Percentiles rank a stretch among this genome's conserved stretches.
phyloP scores from a whole-genome alignment of 2,113 vertebrate species.

The Eolophus roseicapilla region DNA sequence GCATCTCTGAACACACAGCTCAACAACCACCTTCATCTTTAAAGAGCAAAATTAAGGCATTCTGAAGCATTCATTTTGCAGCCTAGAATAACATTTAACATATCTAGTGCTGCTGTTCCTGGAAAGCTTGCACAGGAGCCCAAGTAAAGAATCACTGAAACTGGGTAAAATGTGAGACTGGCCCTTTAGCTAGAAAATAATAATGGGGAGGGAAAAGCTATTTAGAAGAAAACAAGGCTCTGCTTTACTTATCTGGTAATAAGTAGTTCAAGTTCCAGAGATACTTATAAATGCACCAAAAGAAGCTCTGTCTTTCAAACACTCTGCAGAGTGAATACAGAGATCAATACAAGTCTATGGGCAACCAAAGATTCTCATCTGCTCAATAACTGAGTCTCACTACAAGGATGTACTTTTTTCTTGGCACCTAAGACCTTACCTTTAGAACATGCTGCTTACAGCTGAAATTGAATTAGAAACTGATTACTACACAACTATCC shows the following conservation, averaged over 20 bases:
- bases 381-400: neutral
- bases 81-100: neutral
- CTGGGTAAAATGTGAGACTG: neutral
- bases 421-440: neutral
- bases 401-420: neutral
- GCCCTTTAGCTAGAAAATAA: neutral
- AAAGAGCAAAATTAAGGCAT: neutral
- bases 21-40: neutral
- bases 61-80: neutral
- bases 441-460: neutral
- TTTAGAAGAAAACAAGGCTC: neutral
- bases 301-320: neutral
- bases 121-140: neutral
- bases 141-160: neutral
- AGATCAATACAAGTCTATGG: neutral
- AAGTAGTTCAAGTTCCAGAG: neutral
- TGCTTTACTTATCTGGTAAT: neutral
- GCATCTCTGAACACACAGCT: neutral
- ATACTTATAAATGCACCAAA: neutral
- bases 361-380: neutral
- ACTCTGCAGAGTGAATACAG: neutral
- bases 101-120: neutral
- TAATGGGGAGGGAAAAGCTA: neutral
- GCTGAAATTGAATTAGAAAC: neutral
- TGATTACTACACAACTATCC: neutral